These are phyloP conservation scores for Cephalotes varians DNA, from an alignment of 2,888 invertebrate species.

Conservation along the genomic window DNA sequence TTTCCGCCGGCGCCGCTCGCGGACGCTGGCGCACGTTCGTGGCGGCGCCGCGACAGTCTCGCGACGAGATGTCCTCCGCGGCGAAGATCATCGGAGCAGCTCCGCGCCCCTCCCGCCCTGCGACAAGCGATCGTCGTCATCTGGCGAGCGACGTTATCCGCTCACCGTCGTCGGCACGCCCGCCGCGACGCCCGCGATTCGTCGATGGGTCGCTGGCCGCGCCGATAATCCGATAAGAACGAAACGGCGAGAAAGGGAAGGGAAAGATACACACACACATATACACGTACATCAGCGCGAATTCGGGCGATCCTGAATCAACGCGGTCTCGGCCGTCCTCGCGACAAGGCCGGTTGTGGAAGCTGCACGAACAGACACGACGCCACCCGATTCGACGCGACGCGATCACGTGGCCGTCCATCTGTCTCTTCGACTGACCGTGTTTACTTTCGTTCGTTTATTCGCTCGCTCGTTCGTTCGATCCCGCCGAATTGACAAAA, in stretches of 20 bases:
- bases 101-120: background rate
- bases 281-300: too few species aligned
- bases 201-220: background rate
- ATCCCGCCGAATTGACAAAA: background rate
- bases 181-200: slow-evolving; percentile 24
- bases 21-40: background rate
- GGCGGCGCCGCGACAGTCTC: slow-evolving; percentile 25
- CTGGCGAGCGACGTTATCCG: background rate
- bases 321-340: slow-evolving; percentile 44
- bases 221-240: slow-evolving; percentile 8
- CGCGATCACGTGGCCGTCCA: slow-evolving; percentile 39
- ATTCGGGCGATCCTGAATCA: slow-evolving; percentile 26
- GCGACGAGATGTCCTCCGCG: slow-evolving; percentile 47
- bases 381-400: slow-evolving; percentile 27
- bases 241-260: background rate
- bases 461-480: slow-evolving; percentile 50
- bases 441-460: slow-evolving; percentile 43
- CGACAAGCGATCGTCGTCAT: slow-evolving; percentile 4
- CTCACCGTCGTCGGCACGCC: slow-evolving; percentile 15
- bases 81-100: background rate
- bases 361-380: slow-evolving; percentile 54
- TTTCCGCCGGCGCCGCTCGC: slow-evolving; percentile 29
- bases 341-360: slow-evolving; percentile 53
- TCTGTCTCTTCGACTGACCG: background rate
- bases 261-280: background rate